Conservation (phyloP, 2,113 vertebrate genomes). For the Carassius gibelio region DNA sequence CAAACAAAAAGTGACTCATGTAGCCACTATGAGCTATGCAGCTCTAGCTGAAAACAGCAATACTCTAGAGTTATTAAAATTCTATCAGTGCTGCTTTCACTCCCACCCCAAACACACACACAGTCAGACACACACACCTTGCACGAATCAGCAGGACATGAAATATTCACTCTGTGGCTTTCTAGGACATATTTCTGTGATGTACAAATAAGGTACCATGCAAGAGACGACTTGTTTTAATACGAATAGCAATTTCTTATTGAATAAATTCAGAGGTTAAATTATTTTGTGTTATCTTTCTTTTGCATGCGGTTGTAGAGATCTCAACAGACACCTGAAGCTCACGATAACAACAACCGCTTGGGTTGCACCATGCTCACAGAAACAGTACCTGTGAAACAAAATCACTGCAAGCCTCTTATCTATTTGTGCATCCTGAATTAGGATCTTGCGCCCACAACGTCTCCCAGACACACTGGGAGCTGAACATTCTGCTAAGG, state of each 20-base stretch:
- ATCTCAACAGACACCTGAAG: no score
- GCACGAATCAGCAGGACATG: slow-evolving; percentile 30
- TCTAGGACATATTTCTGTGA: slow-evolving; percentile 22
- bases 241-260: not conserved
- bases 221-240: not conserved
- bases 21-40: slow-evolving; percentile 26
- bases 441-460: not conserved
- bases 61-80: slow-evolving; percentile 50
- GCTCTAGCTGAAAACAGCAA: slow-evolving; percentile 36
- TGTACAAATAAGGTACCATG: slow-evolving; percentile 11
- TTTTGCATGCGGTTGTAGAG: no score
- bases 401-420: not conserved
- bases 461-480: not conserved
- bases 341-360: no score
- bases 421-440: not conserved
- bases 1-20: slow-evolving; percentile 39
- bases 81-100: slow-evolving; percentile 39
- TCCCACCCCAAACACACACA: slow-evolving; percentile 41
- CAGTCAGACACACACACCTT: slow-evolving; percentile 25
- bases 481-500: slow-evolving; percentile 18
- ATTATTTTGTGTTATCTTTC: not conserved
- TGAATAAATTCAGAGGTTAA: slow-evolving; percentile 26
- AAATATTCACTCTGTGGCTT: slow-evolving; percentile 32
- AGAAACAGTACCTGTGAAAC: not conserved
- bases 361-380: not conserved